phyloP scores from a whole-genome alignment of 2,888 invertebrate genomes.

The Drosophila mettleri region DNA sequence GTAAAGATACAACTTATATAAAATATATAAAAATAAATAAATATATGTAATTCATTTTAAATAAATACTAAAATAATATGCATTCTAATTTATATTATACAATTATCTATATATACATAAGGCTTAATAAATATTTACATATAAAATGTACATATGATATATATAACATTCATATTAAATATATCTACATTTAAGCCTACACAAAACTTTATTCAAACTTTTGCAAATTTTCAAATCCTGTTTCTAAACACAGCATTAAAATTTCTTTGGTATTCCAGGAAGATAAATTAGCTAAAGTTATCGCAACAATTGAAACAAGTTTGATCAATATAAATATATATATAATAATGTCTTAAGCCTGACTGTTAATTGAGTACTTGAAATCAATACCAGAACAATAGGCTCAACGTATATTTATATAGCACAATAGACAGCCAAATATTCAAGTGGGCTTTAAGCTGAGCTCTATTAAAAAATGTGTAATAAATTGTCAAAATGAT shows the following conservation, averaged over 20 bases:
- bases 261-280: background rate
- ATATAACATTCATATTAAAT: background rate
- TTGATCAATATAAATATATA: constrained; percentile 5
- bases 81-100: too few relatives aligned
- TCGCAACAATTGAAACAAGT: constrained; percentile 10
- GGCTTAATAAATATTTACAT: background rate
- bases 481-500: constrained; percentile 11
- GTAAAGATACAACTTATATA: too few relatives aligned
- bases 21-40: too few relatives aligned
- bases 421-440: background rate
- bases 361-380: constrained; percentile 16
- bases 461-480: constrained; percentile 32
- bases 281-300: background rate
- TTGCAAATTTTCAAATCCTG: background rate
- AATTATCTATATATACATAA: background rate
- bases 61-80: too few relatives aligned
- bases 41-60: too few relatives aligned
- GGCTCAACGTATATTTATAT: constrained; percentile 1
- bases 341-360: background rate
- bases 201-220: too few relatives aligned
- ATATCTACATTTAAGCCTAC: too few relatives aligned
- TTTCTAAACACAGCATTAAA: background rate
- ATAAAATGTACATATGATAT: background rate
- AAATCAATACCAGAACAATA: constrained; percentile 9
- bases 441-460: constrained; percentile 18